Conservation (phyloP, 2,797 vertebrate genomes). For the Pachyuromys duprasi region DNA sequence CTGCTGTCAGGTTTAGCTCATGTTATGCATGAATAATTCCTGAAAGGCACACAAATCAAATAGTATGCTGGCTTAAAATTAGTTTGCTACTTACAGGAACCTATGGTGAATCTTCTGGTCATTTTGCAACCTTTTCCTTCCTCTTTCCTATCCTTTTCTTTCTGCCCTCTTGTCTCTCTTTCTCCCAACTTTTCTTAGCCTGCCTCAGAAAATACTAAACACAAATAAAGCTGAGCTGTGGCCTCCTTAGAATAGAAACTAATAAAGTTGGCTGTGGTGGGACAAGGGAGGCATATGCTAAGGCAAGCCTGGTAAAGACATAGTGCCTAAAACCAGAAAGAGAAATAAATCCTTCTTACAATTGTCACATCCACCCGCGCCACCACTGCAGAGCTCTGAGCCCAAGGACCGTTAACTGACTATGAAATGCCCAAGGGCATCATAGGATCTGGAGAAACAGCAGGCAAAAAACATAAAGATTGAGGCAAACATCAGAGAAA, state of each 20-base stretch:
- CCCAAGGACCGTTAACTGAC: background rate
- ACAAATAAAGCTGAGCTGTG: background rate
- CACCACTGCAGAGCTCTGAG: background rate
- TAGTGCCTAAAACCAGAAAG: background rate
- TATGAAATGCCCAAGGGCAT: background rate
- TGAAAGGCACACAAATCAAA: slow-evolving; percentile 46
- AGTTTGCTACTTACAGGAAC: slow-evolving; percentile 35
- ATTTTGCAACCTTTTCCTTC: background rate
- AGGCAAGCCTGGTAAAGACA: background rate
- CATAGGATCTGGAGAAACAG: background rate
- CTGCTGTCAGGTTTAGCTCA: background rate
- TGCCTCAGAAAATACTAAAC: background rate
- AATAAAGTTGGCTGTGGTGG: background rate
- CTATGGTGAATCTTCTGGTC: background rate
- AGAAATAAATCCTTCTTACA: background rate
- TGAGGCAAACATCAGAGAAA: background rate
- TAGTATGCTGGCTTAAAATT: slow-evolving; percentile 30
- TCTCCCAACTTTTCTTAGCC: background rate
- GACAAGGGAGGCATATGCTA: background rate
- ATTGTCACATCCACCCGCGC: background rate
- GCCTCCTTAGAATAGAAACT: slow-evolving; percentile 9
- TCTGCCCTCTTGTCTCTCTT: background rate
- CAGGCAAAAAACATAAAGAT: background rate
- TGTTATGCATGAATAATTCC: background rate
- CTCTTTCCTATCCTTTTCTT: background rate